Evolutionary conservation across 2,888 invertebrate species (phyloP).

Genomic region (Saturnia japonica): DNA sequence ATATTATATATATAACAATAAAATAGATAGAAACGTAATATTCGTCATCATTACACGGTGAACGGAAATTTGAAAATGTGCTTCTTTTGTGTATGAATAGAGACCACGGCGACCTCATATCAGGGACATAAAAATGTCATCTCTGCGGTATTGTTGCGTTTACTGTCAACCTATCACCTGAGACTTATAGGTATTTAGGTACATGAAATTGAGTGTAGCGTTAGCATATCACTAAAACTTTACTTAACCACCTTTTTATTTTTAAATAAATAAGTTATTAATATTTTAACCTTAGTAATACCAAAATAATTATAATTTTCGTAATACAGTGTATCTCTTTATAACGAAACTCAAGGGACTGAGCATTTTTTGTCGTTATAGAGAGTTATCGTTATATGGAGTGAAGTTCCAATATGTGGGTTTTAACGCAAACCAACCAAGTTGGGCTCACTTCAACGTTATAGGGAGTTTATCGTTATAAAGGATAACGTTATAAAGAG

Average conservation of each 20-base stretch:
- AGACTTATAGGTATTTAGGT: neutral
- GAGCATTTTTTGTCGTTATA: too few species aligned
- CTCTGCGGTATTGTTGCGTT: conserved; percentile 46
- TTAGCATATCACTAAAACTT: conserved; percentile 3
- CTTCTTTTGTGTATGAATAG: conserved; percentile 42
- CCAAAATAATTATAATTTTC: neutral
- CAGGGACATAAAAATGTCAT: conserved; percentile 56
- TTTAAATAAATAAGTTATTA: neutral
- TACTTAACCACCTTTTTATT: neutral
- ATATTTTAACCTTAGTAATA: neutral
- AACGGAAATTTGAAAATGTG: conserved; percentile 66
- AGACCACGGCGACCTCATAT: conserved; percentile 50
- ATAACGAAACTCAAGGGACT: too few species aligned
- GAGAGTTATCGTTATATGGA: too few species aligned
- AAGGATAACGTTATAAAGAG: too few species aligned
- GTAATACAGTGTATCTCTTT: too few species aligned
- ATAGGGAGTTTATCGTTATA: too few species aligned
- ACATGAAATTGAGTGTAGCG: conserved; percentile 3
- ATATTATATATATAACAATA: conserved; percentile 30
- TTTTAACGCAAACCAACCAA: too few species aligned
- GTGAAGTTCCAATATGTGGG: too few species aligned
- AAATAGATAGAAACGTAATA: conserved; percentile 45
- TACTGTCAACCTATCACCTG: conserved; percentile 28
- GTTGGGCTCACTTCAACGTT: too few species aligned
- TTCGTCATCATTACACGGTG: conserved; percentile 47